Evolutionary conservation across 1,140 invertebrate species (phyloP), one percentile per base, ranked within the genome.

Genomic region (Papilio aristodemus): DNA sequence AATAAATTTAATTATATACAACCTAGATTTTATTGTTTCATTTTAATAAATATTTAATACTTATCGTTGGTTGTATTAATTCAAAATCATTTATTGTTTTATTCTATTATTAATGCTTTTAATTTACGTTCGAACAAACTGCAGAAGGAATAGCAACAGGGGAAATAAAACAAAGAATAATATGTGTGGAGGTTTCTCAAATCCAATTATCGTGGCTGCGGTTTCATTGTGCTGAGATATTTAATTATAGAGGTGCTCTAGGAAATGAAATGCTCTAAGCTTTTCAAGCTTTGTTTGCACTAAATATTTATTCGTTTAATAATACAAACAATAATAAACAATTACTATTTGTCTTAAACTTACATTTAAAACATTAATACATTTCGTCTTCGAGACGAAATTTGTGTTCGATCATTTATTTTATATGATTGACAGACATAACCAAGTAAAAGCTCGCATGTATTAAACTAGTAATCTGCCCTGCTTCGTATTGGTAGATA

Each of bases 111-210:
- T 17, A 13, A 14, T 3, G 6, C 22, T 50, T 54, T 54, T 22
- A 22, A 25, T 25, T 54, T 22, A 54, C 19, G 19, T 11, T 1
- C 22, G 17, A 22, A 54, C 19, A 54, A 54, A 54, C 22, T 54
- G 46, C 19, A 54, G 9, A 22, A 17, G 19, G 19, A 54, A 22
- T 22, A 54, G 2, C 46, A 25, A 54, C 17, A 25, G 46, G 4
- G 46, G 46, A 54, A 54, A 54, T 25, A 54, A 54, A 54, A 54
- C 19, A 54, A 54, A 54, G 46, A 54, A 54, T 25, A 54, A 25
- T 8, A 19, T 54, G 46, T 54, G 46, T 22, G 22, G 46, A 54
- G 46, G 46, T 54, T 22, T 54, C 46, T 25, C 10, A 54, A 54
- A 54, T 54, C 19, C 46, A 54, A 54, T 54, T 54, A 54, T 54